Evolutionary conservation across 2,888 invertebrate genomes (phyloP).

Genomic region (Epinotia bilunana): DNA sequence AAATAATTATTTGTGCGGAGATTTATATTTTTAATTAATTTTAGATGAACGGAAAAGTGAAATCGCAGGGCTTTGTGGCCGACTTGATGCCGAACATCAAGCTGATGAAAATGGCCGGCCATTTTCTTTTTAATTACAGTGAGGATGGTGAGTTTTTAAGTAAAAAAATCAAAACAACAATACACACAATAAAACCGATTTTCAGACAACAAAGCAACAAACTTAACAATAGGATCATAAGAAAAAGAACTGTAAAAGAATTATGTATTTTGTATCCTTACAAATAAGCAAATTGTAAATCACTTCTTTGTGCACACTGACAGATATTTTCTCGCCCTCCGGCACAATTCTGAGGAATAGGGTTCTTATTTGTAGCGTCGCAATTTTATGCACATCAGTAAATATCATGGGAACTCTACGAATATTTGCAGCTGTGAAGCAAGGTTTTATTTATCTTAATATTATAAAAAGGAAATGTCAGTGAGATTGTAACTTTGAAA

Average conservation of each 20-base stretch:
- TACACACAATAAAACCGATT: not conserved
- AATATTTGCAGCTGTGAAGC: not conserved
- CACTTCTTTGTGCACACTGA: conserved; percentile 1
- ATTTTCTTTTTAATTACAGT: conserved; percentile 92
- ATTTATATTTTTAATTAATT: conserved; percentile 38
- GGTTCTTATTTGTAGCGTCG: not conserved
- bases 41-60: conserved; percentile 80
- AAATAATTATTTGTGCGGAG: not conserved
- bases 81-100: conserved; percentile 93
- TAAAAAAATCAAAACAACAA: not conserved
- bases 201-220: not conserved
- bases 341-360: not conserved
- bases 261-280: not conserved
- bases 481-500: too few species aligned
- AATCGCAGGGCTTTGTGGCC: conserved; percentile 89
- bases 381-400: conserved; percentile 8
- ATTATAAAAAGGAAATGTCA: too few species aligned
- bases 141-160: conserved; percentile 80
- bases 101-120: conserved; percentile 90
- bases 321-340: conserved; percentile 1
- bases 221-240: not conserved
- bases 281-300: conserved; percentile 15
- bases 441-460: not conserved
- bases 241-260: not conserved
- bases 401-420: not conserved